Evolutionary conservation across 1,140 invertebrate genomes (phyloP), one percentile per base, ranked within the genome.

Genomic region (Protaetia brevitarsis): DNA sequence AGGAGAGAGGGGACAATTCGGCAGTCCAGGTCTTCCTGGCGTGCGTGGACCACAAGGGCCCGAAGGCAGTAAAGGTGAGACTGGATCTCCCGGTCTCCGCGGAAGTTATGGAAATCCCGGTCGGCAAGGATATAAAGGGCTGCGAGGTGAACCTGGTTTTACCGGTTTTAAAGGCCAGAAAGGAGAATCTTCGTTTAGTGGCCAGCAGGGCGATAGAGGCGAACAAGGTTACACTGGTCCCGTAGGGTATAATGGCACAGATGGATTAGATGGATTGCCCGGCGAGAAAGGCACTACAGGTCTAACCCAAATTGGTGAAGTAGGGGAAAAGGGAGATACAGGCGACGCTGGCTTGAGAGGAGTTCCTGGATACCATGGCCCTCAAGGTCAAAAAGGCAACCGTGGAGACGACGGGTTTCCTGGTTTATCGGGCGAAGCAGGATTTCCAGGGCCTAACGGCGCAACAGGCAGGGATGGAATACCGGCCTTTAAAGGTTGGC

Each of bases 281-380:
- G 86, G 66, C 87, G 88, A 41, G 81, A 82, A 0, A 82, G 85
- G 79, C 87, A 87, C 60, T 82, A 82, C 86, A 30, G 89, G 89
- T 29, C 74, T 34, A 7, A 34, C 31, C 41, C 10, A 19, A 51
- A 13, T 6, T 10, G 16, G 21, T 51, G 41, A 19, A 51, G 5
- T 13, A 51, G 41, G 41, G 16, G 5, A 6, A 8, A 51, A 6
- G 16, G 41, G 41, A 7, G 41, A 51, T 81, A 82, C 0, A 82
- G 85, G 79, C 87, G 87, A 62, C 82, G 82, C 86, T 31, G 89
- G 89, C 31, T n/a, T n/a, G n/a, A n/a, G n/a, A n/a, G n/a, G n/a
- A 73, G 69, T 73, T 11, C 79, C 85, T 34, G 92, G 88, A n/a
- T 71, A 72, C 65, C 81, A 84, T 61, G 89, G 90, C 51, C 57